These are phyloP conservation scores for Gymnorhina tibicen DNA, from an alignment of 2,113 vertebrate species.

Conservation along the genomic window DNA sequence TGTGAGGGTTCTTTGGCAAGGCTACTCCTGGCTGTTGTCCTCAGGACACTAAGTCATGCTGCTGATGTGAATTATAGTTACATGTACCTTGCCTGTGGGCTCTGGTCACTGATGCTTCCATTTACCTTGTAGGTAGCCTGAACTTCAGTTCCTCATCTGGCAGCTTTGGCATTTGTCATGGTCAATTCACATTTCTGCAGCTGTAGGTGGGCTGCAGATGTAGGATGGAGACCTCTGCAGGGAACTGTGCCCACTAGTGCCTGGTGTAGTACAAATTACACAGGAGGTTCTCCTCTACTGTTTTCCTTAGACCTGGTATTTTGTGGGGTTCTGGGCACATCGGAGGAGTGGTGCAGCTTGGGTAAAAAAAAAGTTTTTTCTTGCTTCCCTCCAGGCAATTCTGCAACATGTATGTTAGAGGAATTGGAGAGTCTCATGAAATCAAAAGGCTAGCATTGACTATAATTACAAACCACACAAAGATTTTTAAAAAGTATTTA, in stretches of 20 bases:
- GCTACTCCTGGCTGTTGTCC: background rate
- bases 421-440: background rate
- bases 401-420: background rate
- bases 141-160: background rate
- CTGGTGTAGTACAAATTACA: background rate
- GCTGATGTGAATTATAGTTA: background rate
- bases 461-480: background rate
- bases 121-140: background rate
- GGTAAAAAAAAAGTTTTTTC: background rate
- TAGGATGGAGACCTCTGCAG: background rate
- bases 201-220: background rate
- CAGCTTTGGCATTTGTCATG: background rate
- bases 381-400: background rate
- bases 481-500: background rate
- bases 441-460: background rate
- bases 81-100: background rate
- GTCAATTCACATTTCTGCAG: background rate
- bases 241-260: background rate
- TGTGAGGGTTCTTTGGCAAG: background rate
- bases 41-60: background rate
- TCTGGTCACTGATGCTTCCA: background rate
- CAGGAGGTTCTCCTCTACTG: background rate
- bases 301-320: background rate
- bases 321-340: background rate
- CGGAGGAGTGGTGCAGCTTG: background rate